Percentiles rank a stretch among this genome's conserved stretches.
Conservation (phyloP, 1,140 invertebrate genomes). For the Lysiphlebus fabarum region DNA sequence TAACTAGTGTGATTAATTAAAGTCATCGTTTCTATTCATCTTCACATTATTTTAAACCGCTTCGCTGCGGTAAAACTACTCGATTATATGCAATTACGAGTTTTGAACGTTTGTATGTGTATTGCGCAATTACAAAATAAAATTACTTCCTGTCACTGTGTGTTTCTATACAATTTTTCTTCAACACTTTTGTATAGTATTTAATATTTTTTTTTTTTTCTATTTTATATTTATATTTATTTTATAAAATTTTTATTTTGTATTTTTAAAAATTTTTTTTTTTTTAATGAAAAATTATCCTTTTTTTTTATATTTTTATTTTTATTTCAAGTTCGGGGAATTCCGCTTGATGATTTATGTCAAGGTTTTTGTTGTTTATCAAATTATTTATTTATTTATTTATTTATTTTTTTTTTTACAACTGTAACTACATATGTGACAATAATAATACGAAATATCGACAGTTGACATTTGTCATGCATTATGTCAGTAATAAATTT, state of each 20-base stretch:
- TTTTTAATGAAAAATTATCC: too few relatives aligned
- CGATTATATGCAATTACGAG: conserved; percentile 38
- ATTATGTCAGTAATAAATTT: not conserved
- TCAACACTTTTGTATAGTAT: too few relatives aligned
- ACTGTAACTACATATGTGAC: not conserved
- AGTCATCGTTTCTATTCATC: conserved; percentile 22
- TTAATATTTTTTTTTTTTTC: not conserved
- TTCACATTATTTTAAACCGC: not conserved
- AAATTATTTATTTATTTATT: not conserved
- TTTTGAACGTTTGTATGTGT: conserved; percentile 24
- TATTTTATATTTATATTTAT: not conserved
- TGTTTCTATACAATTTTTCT: not conserved
- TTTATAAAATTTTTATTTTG: not conserved
- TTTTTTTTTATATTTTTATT: not conserved
- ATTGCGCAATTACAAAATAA: conserved; percentile 32
- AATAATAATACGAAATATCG: too few relatives aligned
- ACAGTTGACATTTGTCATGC: not conserved
- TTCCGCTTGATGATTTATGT: not conserved
- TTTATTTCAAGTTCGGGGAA: not conserved
- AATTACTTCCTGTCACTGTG: conserved; percentile 31
- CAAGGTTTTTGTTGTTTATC: not conserved
- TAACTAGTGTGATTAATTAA: conserved; percentile 36
- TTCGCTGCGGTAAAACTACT: conserved; percentile 24
- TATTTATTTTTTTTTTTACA: not conserved
- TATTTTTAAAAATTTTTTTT: not conserved